Evolutionary conservation across 2,113 vertebrate species (phyloP).

Genomic region (Romanogobio albipinnatus): DNA sequence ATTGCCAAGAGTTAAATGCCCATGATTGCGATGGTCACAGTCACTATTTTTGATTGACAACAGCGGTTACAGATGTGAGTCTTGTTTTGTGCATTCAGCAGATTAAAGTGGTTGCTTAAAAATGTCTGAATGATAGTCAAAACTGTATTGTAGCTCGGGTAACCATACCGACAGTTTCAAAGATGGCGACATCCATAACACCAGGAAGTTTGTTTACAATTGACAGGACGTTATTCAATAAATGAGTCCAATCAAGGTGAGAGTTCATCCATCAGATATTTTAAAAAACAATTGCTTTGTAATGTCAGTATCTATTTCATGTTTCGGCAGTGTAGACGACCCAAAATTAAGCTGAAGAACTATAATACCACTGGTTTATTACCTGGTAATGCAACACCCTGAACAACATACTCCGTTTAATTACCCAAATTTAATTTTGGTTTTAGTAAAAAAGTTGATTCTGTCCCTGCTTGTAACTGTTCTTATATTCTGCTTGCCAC

Average conservation of each 20-base stretch:
- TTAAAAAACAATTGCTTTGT: neutral
- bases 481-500: no score
- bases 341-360: neutral
- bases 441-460: neutral
- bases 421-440: neutral
- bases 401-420: neutral
- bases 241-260: neutral
- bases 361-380: neutral
- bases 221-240: neutral
- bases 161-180: neutral
- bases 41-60: neutral
- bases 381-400: neutral
- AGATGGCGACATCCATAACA: neutral
- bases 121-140: neutral
- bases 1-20: neutral
- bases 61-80: neutral
- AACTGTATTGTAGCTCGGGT: neutral
- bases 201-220: neutral
- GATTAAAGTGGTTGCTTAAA: neutral
- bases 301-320: neutral
- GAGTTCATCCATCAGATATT: neutral
- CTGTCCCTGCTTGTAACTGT: no score
- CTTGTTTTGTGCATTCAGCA: neutral
- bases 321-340: neutral
- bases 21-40: neutral